These are phyloP conservation scores for Rattus norvegicus DNA, from an alignment of 2,113 vertebrate genomes.

Conservation along the genomic window DNA sequence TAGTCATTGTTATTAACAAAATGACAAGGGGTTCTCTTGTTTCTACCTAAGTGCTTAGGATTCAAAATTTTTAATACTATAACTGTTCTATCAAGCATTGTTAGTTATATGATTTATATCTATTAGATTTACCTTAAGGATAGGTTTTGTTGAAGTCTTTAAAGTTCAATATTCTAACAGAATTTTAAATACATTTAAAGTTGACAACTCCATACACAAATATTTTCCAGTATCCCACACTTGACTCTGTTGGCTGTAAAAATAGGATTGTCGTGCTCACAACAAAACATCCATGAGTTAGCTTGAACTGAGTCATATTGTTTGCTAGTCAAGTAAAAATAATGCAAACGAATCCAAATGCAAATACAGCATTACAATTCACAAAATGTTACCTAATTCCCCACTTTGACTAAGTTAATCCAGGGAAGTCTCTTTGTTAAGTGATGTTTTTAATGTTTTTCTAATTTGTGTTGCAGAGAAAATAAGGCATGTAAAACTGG, in stretches of 20 bases:
- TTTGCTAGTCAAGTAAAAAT: constrained; percentile 48
- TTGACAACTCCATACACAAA: not conserved
- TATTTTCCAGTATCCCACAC: constrained; percentile 24
- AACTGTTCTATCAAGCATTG: not conserved
- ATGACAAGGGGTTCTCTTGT: not conserved
- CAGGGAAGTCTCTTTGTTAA: not conserved
- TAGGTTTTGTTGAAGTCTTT: not conserved
- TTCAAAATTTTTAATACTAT: not conserved
- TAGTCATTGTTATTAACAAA: constrained; percentile 5
- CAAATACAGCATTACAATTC: not conserved
- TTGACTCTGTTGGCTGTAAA: constrained; percentile 14
- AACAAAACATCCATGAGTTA: constrained; percentile 41
- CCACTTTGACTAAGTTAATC: not conserved
- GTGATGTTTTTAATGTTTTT: not conserved
- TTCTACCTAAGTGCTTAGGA: not conserved
- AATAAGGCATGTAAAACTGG: not conserved
- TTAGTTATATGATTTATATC: not conserved
- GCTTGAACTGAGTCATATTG: not conserved
- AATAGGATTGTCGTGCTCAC: constrained; percentile 7
- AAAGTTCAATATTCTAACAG: constrained; percentile 12
- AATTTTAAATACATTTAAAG: not conserved
- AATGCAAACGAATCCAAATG: constrained; percentile 35
- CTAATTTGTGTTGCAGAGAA: constrained; percentile 28
- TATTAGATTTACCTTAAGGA: not conserved
- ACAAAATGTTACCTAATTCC: not conserved